phyloP scores from a whole-genome alignment of 2,797 vertebrate genomes.

The Lerista edwardsae region DNA sequence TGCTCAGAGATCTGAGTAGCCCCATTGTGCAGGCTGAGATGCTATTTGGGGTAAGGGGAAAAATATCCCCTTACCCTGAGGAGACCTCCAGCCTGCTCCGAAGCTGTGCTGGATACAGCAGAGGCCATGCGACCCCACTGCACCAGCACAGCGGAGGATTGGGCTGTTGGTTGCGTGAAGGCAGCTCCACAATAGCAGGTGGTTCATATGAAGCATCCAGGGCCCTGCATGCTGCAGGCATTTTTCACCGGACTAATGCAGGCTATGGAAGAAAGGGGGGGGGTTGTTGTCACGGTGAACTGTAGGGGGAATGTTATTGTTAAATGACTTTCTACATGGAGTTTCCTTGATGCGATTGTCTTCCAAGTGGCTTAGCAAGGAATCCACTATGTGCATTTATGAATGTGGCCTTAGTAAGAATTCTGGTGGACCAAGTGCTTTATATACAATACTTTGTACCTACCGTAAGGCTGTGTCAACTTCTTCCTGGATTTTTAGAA shows the following conservation, averaged over 20 bases:
- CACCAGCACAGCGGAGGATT: no score
- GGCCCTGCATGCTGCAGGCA: not conserved
- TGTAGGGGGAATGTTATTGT: no score
- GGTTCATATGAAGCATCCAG: not conserved
- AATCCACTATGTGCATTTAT: not conserved
- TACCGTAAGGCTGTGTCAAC: not conserved
- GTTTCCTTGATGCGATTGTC: not conserved
- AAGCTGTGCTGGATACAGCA: no score
- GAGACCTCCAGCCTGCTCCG: no score
- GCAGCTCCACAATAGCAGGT: not conserved
- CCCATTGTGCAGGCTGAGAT: no score
- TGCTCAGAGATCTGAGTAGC: no score
- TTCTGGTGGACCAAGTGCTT: not conserved
- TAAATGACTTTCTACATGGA: not conserved
- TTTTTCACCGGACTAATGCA: not conserved
- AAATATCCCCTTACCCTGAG: no score
- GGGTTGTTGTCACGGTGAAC: not conserved
- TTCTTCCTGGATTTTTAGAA: not conserved
- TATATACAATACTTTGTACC: not conserved
- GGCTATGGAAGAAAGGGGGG: not conserved
- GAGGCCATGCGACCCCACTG: no score
- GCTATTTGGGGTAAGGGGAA: no score
- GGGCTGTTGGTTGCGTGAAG: no score
- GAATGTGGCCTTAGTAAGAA: not conserved
- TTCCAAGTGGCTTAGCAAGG: not conserved